Evolutionary conservation across 2,888 invertebrate genomes (phyloP).

Genomic region (Napeogenes inachia): DNA sequence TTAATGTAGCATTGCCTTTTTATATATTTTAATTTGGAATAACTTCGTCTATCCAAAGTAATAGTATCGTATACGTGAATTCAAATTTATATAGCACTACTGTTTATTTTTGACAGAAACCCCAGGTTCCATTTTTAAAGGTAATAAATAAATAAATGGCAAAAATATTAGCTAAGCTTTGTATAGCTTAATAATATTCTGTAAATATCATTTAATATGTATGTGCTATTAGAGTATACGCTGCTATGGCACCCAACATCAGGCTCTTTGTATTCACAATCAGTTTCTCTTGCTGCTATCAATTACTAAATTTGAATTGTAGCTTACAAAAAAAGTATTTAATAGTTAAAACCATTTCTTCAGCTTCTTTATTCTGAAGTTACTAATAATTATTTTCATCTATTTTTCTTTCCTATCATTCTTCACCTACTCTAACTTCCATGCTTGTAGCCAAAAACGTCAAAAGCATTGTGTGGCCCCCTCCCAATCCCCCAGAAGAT

Average conservation of each 20-base stretch:
- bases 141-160: conserved; percentile 63
- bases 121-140: conserved; percentile 75
- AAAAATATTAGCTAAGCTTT: conserved; percentile 55
- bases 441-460: conserved; percentile 68
- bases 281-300: neutral
- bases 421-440: conserved; percentile 45
- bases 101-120: conserved; percentile 73
- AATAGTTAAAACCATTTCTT: conserved; percentile 18
- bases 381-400: conserved; percentile 67
- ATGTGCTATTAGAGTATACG: conserved; percentile 49
- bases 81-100: conserved; percentile 34
- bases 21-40: conserved; percentile 1
- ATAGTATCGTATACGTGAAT: neutral
- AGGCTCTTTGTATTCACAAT: conserved; percentile 22
- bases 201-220: conserved; percentile 47
- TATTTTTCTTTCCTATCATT: conserved; percentile 51
- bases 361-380: conserved; percentile 39
- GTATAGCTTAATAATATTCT: conserved; percentile 53
- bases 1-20: neutral
- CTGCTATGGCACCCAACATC: conserved; percentile 43
- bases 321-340: conserved; percentile 13
- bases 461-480: conserved; percentile 76
- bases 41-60: neutral
- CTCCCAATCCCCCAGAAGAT: conserved; percentile 62
- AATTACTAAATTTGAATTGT: neutral